Evolutionary conservation across 2,113 vertebrate genomes (phyloP), one percentile per base, ranked within the genome.

Genomic region (Periophthalmodon schlosseri): DNA sequence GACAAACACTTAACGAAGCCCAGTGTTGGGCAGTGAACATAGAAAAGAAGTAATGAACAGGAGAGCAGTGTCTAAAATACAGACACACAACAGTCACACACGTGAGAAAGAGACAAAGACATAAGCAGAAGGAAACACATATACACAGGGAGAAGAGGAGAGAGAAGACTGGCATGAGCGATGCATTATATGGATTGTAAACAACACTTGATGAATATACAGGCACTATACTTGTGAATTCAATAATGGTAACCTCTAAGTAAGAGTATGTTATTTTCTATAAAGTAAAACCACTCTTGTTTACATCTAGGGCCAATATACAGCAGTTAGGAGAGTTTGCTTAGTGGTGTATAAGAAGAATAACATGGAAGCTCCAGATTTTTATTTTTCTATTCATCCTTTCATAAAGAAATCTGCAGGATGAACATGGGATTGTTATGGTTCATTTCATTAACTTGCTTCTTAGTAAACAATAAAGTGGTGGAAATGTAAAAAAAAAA

Each of bases 41-140:
- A 97, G 97, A 99, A 95, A 99, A 96, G 96, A 99, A 97, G 96
- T 94, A 98, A 95, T 97, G 96, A 94, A 99, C 96, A 94, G 97
- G 96, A 95, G 96, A 98, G 94, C 96, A 96, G 95, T 96, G 95
- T 96, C 97, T 99, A 97, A 93, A 96, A 96, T 83, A 90, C 76
- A 91, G 86, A 84, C 80, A 80, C 49, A 89, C 66, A 88, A 7
- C 71, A 70, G 70, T 60, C 83, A 70, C 70, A 79, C 64, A 23
- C 54, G 85, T 36, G 74, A 78, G 75, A 4, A 68, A 12, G 47
- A 64, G 21, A 68, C 61, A 70, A 16, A 73, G 39, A 73, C 50
- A 90, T 39, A 79, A 36, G 72, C 18, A 50, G 16, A 65, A 33
- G 52, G 20, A 21, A 23, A 52, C 76, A 69, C 83, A 81, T 88